Evolutionary conservation across 2,113 vertebrate genomes (phyloP).

Genomic region (Sisor rabdophorus): DNA sequence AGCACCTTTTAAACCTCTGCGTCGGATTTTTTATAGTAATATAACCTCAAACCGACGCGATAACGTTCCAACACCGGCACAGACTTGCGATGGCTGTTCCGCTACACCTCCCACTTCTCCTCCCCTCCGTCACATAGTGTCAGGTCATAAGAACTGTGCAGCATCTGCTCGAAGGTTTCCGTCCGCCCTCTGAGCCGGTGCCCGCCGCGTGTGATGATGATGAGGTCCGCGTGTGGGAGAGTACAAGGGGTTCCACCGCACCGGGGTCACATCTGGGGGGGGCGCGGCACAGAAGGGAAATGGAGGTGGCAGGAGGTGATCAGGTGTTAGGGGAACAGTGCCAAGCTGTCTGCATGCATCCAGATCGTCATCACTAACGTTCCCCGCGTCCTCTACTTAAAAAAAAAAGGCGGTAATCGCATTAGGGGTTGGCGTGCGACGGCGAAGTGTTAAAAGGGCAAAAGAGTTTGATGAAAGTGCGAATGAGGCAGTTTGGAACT

Average conservation of each 20-base stretch:
- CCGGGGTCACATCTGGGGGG: conserved; percentile 49
- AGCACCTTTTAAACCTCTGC: neutral
- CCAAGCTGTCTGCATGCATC: conserved; percentile 7
- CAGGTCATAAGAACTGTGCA: conserved; percentile 29
- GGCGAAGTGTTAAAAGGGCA: neutral
- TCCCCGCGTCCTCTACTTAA: conserved; percentile 20
- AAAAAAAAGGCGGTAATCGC: conserved; percentile 7
- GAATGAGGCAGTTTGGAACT: neutral
- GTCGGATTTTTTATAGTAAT: neutral
- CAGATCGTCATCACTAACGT: conserved; percentile 13
- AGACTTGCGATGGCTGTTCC: neutral
- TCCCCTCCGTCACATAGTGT: conserved; percentile 16
- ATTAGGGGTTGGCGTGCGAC: neutral
- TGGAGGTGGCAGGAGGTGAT: conserved; percentile 45
- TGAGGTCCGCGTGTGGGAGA: conserved; percentile 40
- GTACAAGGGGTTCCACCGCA: conserved; percentile 30
- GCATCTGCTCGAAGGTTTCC: conserved; percentile 39
- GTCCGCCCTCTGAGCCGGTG: conserved; percentile 19
- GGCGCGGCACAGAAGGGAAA: conserved; percentile 21
- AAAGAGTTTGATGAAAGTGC: neutral
- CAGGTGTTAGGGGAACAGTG: conserved; percentile 48
- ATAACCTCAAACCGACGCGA: neutral
- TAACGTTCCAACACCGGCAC: neutral
- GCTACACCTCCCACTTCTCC: neutral
- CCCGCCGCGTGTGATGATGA: conserved; percentile 57